Evolutionary conservation across 2,888 invertebrate species (phyloP).

Genomic region (Xanthia togata): DNA sequence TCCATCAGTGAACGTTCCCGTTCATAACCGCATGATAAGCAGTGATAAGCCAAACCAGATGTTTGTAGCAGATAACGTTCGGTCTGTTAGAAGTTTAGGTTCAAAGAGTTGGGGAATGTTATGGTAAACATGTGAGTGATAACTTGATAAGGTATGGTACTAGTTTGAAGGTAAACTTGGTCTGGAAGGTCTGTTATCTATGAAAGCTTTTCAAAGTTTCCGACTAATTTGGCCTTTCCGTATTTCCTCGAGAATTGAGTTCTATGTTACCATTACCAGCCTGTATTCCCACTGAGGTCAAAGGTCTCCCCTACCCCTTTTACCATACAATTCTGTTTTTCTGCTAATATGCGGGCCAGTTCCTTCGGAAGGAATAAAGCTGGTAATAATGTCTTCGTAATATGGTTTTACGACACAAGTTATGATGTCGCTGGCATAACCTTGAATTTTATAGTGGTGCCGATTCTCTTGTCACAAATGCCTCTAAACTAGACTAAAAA

Average conservation of each 20-base stretch:
- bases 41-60: conserved; percentile 51
- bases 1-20: conserved; percentile 14
- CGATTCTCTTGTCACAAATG: too few relatives aligned
- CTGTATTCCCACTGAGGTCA: neutral
- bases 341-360: neutral
- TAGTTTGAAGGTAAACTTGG: neutral
- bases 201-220: conserved; percentile 19
- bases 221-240: neutral
- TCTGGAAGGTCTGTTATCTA: neutral
- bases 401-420: neutral
- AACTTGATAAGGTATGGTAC: conserved; percentile 31
- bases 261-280: neutral
- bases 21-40: conserved; percentile 56
- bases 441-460: neutral
- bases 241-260: neutral
- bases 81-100: conserved; percentile 41
- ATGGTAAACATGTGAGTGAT: conserved; percentile 39
- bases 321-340: neutral
- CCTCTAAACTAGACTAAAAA: too few relatives aligned
- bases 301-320: neutral
- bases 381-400: neutral
- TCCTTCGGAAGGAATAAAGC: neutral
- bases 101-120: conserved; percentile 45
- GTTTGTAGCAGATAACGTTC: conserved; percentile 43
- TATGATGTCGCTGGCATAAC: neutral